Percentiles rank a stretch among this genome's conserved stretches.
phyloP scores from a whole-genome alignment of 2,888 invertebrate species.

The Plebejus anna region DNA sequence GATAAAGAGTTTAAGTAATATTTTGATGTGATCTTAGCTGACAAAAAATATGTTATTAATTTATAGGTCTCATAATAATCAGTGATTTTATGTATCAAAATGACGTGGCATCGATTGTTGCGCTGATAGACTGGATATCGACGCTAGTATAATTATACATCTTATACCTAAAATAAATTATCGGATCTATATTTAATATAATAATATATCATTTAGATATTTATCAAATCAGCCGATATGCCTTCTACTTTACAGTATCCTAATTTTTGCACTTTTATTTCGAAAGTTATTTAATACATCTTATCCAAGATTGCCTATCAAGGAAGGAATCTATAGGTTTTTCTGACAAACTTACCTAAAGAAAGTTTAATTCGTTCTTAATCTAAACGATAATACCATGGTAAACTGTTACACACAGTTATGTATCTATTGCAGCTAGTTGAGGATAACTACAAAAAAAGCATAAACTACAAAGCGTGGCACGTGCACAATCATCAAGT shows the following conservation, averaged over 20 bases:
- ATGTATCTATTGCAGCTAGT: neutral
- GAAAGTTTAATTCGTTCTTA: too few relatives aligned
- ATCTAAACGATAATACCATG: too few relatives aligned
- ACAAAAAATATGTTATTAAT: neutral
- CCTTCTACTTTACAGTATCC: neutral
- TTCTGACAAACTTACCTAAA: too few relatives aligned
- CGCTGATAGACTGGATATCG: too few relatives aligned
- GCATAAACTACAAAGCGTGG: neutral
- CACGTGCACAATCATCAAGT: slow-evolving; percentile 12
- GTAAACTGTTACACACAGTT: neutral
- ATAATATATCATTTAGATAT: neutral
- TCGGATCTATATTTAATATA: neutral
- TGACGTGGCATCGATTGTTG: neutral
- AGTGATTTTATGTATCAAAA: neutral
- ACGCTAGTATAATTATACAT: too few relatives aligned
- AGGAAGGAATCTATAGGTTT: too few relatives aligned
- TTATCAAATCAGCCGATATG: neutral
- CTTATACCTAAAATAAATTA: too few relatives aligned
- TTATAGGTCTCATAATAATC: too few relatives aligned
- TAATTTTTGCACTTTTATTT: neutral
- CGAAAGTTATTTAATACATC: neutral
- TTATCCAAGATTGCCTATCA: too few relatives aligned
- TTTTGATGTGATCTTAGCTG: neutral
- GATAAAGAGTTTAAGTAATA: neutral
- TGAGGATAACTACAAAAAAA: neutral